Percentiles rank a stretch among this genome's conserved stretches.
Evolutionary conservation across 2,888 invertebrate genomes (phyloP).

Genomic region (Troilus luridus): DNA sequence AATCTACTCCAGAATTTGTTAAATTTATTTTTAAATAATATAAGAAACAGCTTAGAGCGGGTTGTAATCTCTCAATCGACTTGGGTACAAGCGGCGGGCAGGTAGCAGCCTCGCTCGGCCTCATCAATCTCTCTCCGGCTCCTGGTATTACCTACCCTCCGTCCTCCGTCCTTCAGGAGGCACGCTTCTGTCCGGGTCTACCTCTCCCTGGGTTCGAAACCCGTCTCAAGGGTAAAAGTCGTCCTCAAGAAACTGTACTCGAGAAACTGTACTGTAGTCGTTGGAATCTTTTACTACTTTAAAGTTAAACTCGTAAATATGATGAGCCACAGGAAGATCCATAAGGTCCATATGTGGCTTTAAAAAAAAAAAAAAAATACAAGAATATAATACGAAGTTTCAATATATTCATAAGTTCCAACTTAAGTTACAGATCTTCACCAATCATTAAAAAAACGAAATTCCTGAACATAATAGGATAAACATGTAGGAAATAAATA

Average conservation of each 20-base stretch:
- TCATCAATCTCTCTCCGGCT: constrained; percentile 60
- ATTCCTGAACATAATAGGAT: no score
- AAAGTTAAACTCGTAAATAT: no score
- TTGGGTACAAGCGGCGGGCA: neutral
- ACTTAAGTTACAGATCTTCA: no score
- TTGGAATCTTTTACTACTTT: no score
- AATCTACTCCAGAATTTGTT: neutral
- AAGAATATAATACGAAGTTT: no score
- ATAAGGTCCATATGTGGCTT: no score
- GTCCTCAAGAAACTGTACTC: neutral
- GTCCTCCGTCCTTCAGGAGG: constrained; percentile 37
- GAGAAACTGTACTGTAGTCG: neutral
- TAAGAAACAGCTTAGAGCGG: neutral
- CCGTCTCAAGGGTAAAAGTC: neutral
- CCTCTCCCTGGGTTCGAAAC: constrained; percentile 57
- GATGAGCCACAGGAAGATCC: no score
- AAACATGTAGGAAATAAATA: no score
- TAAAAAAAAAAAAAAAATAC: no score
- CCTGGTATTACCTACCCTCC: constrained; percentile 60
- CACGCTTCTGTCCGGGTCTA: constrained; percentile 58
- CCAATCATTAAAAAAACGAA: no score
- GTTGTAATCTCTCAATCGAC: neutral
- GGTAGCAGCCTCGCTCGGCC: constrained; percentile 56
- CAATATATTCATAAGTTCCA: no score
- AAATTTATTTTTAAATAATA: constrained; percentile 34